phyloP scores from a whole-genome alignment of 2,797 vertebrate genomes.

The Phrynocephalus forsythii region DNA sequence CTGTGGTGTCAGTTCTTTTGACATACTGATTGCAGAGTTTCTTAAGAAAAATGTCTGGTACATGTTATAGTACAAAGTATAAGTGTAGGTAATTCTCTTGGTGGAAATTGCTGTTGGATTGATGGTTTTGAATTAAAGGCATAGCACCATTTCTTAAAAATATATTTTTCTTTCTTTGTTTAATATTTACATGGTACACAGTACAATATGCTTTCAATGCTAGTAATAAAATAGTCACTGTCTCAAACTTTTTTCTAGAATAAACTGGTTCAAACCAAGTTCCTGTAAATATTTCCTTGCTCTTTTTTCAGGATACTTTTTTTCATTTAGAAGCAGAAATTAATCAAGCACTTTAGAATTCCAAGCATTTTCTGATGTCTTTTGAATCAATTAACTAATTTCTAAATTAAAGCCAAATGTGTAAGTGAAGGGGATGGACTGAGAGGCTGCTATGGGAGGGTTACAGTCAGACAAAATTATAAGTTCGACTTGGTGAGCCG shows the following conservation, averaged over 20 bases:
- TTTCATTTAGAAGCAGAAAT: conserved; percentile 15
- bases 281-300: conserved; percentile 13
- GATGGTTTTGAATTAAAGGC: conserved; percentile 47
- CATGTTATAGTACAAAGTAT: not conserved
- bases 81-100: conserved; percentile 33
- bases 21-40: conserved; percentile 60
- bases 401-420: not conserved
- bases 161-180: not conserved
- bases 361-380: not conserved
- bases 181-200: not conserved
- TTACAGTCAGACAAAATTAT: not conserved
- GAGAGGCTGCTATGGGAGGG: not conserved
- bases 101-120: conserved; percentile 39
- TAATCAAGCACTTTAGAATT: not conserved
- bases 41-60: conserved; percentile 57
- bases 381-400: not conserved
- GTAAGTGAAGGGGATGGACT: not conserved
- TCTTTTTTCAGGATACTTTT: not conserved
- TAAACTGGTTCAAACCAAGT: not conserved
- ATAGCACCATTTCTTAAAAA: not conserved
- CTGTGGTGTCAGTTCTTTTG: conserved; percentile 56
- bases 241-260: not conserved
- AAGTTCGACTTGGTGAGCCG: not conserved
- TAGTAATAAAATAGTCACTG: not conserved
- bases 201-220: not conserved